These are phyloP conservation scores for Hycleus phaleratus DNA, from an alignment of 1,140 invertebrate genomes.

Conservation along the genomic window DNA sequence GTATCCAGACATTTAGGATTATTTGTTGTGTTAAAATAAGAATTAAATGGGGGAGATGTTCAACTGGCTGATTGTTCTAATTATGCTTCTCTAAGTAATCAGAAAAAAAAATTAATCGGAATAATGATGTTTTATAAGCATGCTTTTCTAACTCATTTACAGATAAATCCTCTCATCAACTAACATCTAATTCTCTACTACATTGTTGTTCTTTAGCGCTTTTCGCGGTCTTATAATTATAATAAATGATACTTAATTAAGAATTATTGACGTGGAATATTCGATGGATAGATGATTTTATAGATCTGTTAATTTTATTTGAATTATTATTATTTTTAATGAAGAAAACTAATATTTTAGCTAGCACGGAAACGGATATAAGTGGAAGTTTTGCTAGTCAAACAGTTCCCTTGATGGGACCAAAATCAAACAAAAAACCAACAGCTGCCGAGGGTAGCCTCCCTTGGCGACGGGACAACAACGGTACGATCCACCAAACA, in stretches of 20 bases:
- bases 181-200: too few species aligned
- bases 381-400: constrained; percentile 36
- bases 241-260: too few species aligned
- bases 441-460: constrained; percentile 64
- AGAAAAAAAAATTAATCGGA: background rate
- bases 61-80: constrained; percentile 10
- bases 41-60: constrained; percentile 8
- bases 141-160: background rate
- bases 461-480: constrained; percentile 62
- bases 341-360: constrained; percentile 24
- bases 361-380: constrained; percentile 36
- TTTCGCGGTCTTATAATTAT: too few species aligned
- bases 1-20: constrained; percentile 36
- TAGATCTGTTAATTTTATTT: too few species aligned
- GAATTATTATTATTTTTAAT: too few species aligned
- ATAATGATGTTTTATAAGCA: background rate
- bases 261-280: too few species aligned
- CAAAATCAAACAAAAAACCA: constrained; percentile 43
- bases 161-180: background rate
- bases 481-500: constrained; percentile 17
- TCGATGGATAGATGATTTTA: too few species aligned
- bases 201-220: too few species aligned
- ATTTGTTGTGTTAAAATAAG: constrained; percentile 4
- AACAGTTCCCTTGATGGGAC: constrained; percentile 30
- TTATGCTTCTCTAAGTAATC: background rate